Base-by-base conservation (phyloP, 2,797 vertebrate species). In the Melanotaenia pygmaea region DNA sequence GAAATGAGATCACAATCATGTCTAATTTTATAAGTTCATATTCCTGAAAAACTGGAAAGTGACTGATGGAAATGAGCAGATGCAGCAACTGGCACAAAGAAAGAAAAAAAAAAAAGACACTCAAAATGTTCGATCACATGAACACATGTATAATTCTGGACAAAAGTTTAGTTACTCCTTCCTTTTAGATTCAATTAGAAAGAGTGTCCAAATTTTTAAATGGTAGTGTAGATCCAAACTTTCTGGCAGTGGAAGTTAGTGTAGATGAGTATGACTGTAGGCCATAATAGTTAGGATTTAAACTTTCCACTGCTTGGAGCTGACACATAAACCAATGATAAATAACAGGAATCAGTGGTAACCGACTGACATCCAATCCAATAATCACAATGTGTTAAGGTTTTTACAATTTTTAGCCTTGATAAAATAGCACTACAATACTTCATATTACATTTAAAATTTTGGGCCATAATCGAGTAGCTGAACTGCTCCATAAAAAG, bases 21-120 rank as follows among this genome's bases (percentile, higher is more conserved):
- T 72, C 40, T 20, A 83, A 78, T 66, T 85, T 88, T 86, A 90
- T 90, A 92, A 91, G 72, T 86, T 83, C 64, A 58, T 80, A 43
- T 50, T 70, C 13, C 20, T 64, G 26, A 67, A 88, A 72, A 76
- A 18, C 18, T 65, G 51, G 67, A 74, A 24, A 5, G 28, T 35
- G 13, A 61, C 50, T 34, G 3, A 57, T 80, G 57, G 22, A 77
- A 76, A 73, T 68, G 5, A 67, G 28, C 4, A 59, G 1, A 75
- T 35, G 24, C 35, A 43, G 30, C 63, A 72, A 77, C 60, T 85
- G 86, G 82, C 81, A 88, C 69, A 71, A 77, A 58, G 0, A 77
- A 67, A 51, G n/a, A 80, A 83, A 80, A 68, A 80, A 83, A 80
- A 68, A 83, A 82, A 81, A 81, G 77, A 66, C 82, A 82, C 74